phyloP scores from a whole-genome alignment of 2,888 invertebrate genomes.

The Aspidiotus rigidus region DNA sequence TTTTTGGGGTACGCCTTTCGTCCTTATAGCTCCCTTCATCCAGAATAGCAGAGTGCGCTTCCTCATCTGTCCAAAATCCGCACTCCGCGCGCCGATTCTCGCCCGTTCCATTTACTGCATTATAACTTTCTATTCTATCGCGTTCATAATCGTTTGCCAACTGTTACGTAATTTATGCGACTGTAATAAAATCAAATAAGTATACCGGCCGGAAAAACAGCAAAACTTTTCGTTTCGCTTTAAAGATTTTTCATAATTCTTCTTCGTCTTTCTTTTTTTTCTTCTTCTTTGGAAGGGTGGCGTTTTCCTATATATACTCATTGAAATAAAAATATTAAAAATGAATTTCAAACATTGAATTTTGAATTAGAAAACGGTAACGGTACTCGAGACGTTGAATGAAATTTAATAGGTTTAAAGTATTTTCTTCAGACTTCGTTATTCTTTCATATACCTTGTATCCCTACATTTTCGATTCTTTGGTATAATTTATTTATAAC shows the following conservation, averaged over 20 bases:
- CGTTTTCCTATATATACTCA: too few relatives aligned
- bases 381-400: too few relatives aligned
- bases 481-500: too few relatives aligned
- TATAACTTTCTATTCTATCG: constrained; percentile 33
- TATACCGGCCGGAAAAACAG: constrained; percentile 28
- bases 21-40: constrained; percentile 30
- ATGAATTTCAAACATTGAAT: too few relatives aligned
- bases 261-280: neutral
- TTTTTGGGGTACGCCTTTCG: constrained; percentile 33
- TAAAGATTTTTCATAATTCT: constrained; percentile 14
- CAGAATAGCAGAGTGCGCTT: constrained; percentile 17
- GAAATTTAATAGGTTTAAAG: too few relatives aligned
- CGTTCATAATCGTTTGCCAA: constrained; percentile 33
- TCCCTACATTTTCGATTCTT: too few relatives aligned
- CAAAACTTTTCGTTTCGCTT: constrained; percentile 18
- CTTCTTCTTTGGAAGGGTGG: too few relatives aligned
- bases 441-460: too few relatives aligned
- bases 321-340: too few relatives aligned
- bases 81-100: constrained; percentile 19
- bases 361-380: too few relatives aligned
- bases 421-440: too few relatives aligned
- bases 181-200: constrained; percentile 33
- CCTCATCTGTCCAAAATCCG: constrained; percentile 5
- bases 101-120: constrained; percentile 24
- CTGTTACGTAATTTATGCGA: constrained; percentile 33